These are phyloP conservation scores for Choristoneura fumiferana DNA, from an alignment of 1,140 invertebrate species.

Conservation along the genomic window DNA sequence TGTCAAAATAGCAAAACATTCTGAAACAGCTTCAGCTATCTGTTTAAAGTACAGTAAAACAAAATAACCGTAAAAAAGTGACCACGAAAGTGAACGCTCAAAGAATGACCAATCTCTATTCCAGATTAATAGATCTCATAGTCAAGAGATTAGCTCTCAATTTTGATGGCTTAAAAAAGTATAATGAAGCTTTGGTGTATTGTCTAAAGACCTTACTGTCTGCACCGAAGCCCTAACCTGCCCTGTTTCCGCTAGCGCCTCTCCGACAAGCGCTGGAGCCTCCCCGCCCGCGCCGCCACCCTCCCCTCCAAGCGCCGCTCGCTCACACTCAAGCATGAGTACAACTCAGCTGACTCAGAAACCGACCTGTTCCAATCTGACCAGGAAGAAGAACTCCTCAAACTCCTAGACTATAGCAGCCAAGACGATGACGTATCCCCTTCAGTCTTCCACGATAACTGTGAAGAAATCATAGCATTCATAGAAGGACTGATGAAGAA, in stretches of 20 bases:
- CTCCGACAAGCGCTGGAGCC: constrained; percentile 70
- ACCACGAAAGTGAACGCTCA: too few species aligned
- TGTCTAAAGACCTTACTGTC: too few species aligned
- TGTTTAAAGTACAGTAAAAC: too few species aligned
- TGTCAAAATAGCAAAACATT: too few species aligned
- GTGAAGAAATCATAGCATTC: constrained; percentile 63
- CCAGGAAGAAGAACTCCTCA: constrained; percentile 89
- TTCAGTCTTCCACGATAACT: constrained; percentile 66
- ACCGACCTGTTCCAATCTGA: constrained; percentile 88
- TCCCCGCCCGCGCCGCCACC: constrained; percentile 55
- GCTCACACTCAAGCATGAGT: constrained; percentile 41
- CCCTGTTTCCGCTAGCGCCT: constrained; percentile 56
- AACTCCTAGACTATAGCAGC: constrained; percentile 76
- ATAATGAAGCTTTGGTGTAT: too few species aligned
- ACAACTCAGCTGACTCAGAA: constrained; percentile 81
- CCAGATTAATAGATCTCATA: too few species aligned
- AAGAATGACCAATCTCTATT: too few species aligned
- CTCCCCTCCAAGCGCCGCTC: constrained; percentile 48
- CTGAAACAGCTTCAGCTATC: too few species aligned
- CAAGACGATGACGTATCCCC: constrained; percentile 74
- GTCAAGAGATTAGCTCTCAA: too few species aligned
- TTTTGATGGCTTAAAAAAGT: too few species aligned
- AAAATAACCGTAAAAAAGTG: too few species aligned
- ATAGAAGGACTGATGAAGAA: constrained; percentile 58
- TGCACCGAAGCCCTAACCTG: constrained; percentile 30